Conservation (phyloP, 1,140 invertebrate species). For the Trachymyrmex septentrionalis region DNA sequence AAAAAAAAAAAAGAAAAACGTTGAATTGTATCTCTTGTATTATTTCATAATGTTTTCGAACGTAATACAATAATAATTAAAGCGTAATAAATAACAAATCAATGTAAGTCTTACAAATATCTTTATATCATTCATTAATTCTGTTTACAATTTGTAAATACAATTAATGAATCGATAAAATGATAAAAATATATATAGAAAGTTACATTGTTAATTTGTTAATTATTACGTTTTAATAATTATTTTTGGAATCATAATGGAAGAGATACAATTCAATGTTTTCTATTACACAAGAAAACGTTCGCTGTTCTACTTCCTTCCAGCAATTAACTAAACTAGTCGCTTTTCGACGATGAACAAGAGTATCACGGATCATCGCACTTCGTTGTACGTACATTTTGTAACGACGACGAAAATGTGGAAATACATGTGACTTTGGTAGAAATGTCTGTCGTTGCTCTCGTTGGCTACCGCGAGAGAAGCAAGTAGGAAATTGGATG, state of each 20-base stretch:
- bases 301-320: neutral
- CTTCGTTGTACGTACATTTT: neutral
- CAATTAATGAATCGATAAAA: neutral
- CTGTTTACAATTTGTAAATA: too few species aligned
- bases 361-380: conserved; percentile 10
- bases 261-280: neutral
- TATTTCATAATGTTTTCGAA: too few species aligned
- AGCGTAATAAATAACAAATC: too few species aligned
- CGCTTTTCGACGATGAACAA: neutral
- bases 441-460: conserved; percentile 18
- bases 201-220: neutral
- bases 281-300: neutral
- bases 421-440: conserved; percentile 1
- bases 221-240: neutral
- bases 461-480: conserved; percentile 33
- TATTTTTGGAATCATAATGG: too few species aligned
- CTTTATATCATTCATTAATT: too few species aligned
- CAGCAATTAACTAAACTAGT: neutral
- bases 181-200: neutral
- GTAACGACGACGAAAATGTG: conserved; percentile 13
- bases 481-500: conserved; percentile 61
- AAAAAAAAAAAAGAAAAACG: neutral
- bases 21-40: too few species aligned
- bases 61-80: too few species aligned
- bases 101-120: too few species aligned